Percentiles rank a stretch among this genome's conserved stretches.
phyloP scores from a whole-genome alignment of 1,140 invertebrate species.

The Scylla paramamosain region DNA sequence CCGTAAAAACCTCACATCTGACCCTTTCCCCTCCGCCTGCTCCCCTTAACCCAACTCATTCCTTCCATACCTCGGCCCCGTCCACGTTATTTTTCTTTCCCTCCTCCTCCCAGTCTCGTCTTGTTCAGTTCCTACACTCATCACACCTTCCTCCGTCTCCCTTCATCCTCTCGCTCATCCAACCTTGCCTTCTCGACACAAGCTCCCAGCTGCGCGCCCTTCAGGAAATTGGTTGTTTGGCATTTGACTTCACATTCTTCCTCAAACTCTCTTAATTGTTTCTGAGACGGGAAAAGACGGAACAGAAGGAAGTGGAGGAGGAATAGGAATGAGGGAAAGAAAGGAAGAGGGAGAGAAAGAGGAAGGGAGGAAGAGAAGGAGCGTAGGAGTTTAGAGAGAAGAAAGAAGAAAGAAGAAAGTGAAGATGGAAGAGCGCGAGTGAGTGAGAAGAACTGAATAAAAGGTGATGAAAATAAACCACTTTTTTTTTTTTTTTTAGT shows the following conservation, averaged over 20 bases:
- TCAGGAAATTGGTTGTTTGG: background rate
- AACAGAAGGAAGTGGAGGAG: background rate
- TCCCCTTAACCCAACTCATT: background rate
- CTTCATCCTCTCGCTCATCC: background rate
- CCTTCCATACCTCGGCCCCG: background rate
- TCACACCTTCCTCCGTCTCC: background rate
- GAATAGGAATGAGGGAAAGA: background rate
- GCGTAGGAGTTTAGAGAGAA: background rate
- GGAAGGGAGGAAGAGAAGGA: background rate
- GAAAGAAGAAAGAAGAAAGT: too few species aligned
- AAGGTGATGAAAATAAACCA: background rate
- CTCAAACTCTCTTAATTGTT: background rate
- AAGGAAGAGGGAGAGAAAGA: background rate
- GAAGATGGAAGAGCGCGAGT: too few species aligned
- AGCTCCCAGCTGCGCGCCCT: background rate
- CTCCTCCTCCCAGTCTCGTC: background rate
- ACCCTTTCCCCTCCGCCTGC: background rate
- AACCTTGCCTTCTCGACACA: background rate
- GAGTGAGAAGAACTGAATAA: background rate
- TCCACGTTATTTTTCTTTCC: background rate
- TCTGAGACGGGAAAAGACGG: background rate
- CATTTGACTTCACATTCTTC: constrained; percentile 2
- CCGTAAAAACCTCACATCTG: background rate
- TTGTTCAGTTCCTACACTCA: background rate
- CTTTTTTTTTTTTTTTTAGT: too few species aligned